These are phyloP conservation scores for Phalacrocorax brasilianus DNA, from an alignment of 2,113 vertebrate species.

Conservation along the genomic window DNA sequence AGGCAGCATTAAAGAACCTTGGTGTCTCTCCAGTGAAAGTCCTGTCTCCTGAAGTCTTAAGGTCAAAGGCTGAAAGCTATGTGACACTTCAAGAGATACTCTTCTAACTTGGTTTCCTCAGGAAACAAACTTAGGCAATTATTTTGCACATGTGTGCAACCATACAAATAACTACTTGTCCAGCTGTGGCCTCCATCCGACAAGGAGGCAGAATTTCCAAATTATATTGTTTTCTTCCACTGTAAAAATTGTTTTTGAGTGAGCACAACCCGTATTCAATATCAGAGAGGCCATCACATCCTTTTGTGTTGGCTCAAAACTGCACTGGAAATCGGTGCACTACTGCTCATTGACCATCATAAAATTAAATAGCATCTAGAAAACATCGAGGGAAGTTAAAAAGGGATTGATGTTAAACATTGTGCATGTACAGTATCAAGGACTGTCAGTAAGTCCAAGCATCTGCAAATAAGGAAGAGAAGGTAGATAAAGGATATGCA, in stretches of 20 bases:
- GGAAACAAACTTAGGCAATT: neutral
- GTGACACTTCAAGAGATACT: neutral
- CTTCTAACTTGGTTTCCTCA: neutral
- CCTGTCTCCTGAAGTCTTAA: neutral
- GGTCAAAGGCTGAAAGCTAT: neutral
- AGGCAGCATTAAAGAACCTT: neutral
- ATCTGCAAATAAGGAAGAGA: neutral
- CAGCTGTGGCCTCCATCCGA: neutral
- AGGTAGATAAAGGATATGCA: neutral
- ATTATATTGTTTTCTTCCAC: neutral
- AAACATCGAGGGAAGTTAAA: neutral
- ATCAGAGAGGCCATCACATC: neutral
- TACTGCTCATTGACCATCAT: neutral
- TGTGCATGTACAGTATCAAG: neutral
- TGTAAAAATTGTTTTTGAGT: neutral
- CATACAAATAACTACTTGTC: neutral
- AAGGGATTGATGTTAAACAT: accelerated
- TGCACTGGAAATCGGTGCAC: neutral
- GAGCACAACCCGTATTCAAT: neutral
- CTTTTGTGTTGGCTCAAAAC: neutral
- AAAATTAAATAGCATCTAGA: neutral
- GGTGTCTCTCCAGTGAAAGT: neutral
- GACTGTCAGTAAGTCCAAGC: neutral
- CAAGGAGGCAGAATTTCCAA: neutral
- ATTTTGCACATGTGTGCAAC: neutral